A percentile compares a stretch with the other conserved stretches of the same genome.
These are phyloP conservation scores for Bambusicola thoracicus DNA, from an alignment of 2,113 vertebrate genomes.

Conservation along the genomic window DNA sequence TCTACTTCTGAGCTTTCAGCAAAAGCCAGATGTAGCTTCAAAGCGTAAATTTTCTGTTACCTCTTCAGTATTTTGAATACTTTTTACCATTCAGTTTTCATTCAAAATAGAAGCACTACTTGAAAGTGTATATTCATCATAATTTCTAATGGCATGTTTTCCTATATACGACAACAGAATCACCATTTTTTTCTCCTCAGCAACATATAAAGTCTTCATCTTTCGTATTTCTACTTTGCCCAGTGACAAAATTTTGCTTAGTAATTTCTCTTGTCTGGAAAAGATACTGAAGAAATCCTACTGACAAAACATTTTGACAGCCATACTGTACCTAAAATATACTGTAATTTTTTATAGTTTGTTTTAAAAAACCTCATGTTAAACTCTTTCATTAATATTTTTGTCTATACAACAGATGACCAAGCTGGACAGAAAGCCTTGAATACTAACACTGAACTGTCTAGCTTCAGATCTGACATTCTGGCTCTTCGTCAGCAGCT, in stretches of 20 bases:
- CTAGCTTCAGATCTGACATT: constrained; percentile 90
- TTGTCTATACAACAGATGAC: constrained; percentile 80
- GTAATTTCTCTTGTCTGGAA: not conserved
- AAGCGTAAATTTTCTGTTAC: not conserved
- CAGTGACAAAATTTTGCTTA: not conserved
- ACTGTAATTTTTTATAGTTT: not conserved
- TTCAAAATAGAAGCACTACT: not conserved
- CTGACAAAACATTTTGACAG: not conserved
- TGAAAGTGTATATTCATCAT: not conserved
- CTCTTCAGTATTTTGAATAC: not conserved
- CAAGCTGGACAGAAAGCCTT: constrained; percentile 89
- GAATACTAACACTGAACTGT: constrained; percentile 91
- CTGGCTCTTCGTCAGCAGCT: constrained; percentile 88
- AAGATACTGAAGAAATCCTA: not conserved
- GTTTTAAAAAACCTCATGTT: not conserved
- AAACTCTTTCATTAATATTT: not conserved
- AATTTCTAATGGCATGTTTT: not conserved
- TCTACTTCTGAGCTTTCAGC: not conserved
- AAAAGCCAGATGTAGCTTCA: not conserved
- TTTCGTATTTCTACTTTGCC: not conserved
- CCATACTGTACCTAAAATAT: not conserved
- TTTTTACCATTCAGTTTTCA: not conserved
- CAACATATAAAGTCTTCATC: not conserved
- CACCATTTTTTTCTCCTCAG: not conserved
- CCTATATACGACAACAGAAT: not conserved